These are phyloP conservation scores for Heliconius congener DNA, from an alignment of 1,140 invertebrate species.

Conservation along the genomic window DNA sequence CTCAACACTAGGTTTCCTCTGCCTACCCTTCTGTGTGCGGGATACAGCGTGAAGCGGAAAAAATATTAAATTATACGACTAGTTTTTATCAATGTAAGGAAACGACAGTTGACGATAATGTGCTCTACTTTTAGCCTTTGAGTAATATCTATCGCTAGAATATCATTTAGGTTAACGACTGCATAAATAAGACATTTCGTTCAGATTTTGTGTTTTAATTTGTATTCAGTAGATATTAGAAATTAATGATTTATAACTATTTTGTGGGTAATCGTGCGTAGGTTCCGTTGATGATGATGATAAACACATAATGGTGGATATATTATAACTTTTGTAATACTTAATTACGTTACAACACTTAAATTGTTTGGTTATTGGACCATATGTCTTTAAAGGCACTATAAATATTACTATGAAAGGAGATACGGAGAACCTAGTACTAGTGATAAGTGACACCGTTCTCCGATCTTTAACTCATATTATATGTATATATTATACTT, in stretches of 20 bases:
- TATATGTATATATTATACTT: too few relatives aligned
- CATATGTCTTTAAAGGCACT: too few relatives aligned
- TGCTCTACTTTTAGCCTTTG: neutral
- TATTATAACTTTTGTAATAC: neutral
- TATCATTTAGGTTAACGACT: neutral
- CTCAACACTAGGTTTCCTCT: too few relatives aligned
- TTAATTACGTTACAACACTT: neutral
- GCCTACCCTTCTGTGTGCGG: too few relatives aligned
- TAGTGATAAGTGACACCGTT: too few relatives aligned
- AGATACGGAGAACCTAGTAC: neutral
- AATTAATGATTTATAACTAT: conserved; percentile 1
- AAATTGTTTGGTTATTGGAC: too few relatives aligned
- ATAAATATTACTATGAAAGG: neutral
- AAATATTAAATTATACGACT: too few relatives aligned
- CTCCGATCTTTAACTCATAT: too few relatives aligned
- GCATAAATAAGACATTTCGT: neutral
- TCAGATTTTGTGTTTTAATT: neutral
- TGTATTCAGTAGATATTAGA: neutral
- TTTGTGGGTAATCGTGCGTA: neutral
- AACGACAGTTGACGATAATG: neutral
- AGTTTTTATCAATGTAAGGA: neutral
- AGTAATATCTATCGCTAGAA: neutral
- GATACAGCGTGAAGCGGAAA: too few relatives aligned
- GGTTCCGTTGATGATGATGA: neutral
- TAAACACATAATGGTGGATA: neutral